Evolutionary conservation across 1,140 invertebrate species (phyloP), one percentile per base, ranked within the genome.

Genomic region (Drosophila murphyi): DNA sequence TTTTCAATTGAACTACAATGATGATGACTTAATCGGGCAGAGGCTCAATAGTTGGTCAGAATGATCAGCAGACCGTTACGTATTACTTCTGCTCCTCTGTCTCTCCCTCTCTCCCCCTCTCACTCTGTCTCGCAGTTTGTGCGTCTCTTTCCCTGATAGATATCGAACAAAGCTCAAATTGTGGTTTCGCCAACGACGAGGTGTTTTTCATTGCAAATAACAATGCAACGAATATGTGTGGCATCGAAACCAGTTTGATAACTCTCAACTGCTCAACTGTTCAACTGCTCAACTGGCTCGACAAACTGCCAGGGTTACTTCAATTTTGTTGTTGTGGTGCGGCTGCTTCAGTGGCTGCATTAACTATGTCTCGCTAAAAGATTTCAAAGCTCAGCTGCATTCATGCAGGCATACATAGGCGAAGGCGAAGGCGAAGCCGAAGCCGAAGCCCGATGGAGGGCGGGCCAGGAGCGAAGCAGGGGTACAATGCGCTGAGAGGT

Each of bases 351-450:
- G 5, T 43, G 12, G 39, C n/a, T 48, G 45, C 57, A 29, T 34
- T 59, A 50, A 39, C 61, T 39, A 50, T 37, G 61, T 56, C 32
- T 45, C 10, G 41, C 20, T 37, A 62, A 68, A 50, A 64, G 80
- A 87, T 86, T 87, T 87, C 83, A 20, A 82, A 82, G 80, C 71
- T 45, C 39, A 63, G 78, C 71, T 68, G 76, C 81, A 56, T 20
- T 31, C 20, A 12, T 20, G 41, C 20, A 12, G 20, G 37, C 50
- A 39, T 32, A 32, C 29, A 41, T 10, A 4, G 32, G 39, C 31
- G 28, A 20, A n/a, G 43, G 10, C 28, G 37, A 31, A 34, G 31
- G 41, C 28, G 20, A 6, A 31, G n/a, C 34, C 3, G n/a, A 20
- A n/a, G 20, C 20, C 3, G n/a, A 20, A n/a, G 20, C 20, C 20